phyloP scores from a whole-genome alignment of 2,113 vertebrate genomes.

The Tragelaphus buxtoni region DNA sequence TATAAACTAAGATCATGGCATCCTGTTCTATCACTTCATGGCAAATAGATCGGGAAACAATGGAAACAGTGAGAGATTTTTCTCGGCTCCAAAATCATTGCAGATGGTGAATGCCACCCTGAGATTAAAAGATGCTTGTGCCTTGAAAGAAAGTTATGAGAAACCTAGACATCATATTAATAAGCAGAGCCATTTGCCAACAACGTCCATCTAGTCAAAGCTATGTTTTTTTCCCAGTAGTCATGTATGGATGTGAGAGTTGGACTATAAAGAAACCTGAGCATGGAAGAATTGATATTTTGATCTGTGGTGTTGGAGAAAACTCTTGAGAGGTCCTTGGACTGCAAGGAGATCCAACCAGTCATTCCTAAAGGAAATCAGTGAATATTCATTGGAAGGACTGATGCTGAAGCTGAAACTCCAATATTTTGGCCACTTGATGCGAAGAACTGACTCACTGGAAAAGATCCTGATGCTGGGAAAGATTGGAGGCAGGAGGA shows the following conservation, averaged over 20 bases:
- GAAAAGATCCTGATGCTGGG: background rate
- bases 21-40: background rate
- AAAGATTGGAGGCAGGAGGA: background rate
- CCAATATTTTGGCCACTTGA: background rate
- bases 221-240: background rate
- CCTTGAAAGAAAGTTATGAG: background rate
- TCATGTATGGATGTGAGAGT: background rate
- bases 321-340: background rate
- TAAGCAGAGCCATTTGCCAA: background rate
- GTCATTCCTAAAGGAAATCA: background rate
- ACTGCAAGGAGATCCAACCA: background rate
- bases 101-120: background rate
- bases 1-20: background rate
- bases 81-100: background rate
- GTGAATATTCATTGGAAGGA: no score
- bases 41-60: background rate
- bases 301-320: background rate
- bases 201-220: background rate
- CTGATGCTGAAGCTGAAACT: background rate
- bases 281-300: background rate
- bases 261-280: background rate
- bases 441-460: background rate
- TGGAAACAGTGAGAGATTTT: background rate
- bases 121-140: background rate
- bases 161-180: background rate